Base-by-base conservation (phyloP, 2,113 vertebrate genomes). In the Dermatemys mawii region DNA sequence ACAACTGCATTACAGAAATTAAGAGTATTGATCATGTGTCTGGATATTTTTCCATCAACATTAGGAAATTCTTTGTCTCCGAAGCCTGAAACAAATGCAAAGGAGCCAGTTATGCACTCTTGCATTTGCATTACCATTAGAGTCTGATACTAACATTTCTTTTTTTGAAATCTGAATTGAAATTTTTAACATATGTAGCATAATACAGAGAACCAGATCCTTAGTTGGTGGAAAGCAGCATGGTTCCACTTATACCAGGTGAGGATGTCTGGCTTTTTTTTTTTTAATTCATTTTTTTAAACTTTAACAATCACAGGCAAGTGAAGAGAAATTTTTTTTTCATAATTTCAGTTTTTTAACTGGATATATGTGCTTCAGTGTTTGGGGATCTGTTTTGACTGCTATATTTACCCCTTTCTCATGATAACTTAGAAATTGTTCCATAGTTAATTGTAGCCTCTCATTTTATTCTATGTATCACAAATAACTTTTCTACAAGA, bases 41-140 rank as follows among this genome's bases (percentile, higher is more conserved):
- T 48, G 29, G 41, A 22, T 76, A 19, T 86, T 79, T 90, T 94
- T 91, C 57, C 13, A 17, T 55, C 76, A 49, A 22, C 78, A 54
- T 26, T 54, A 63, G 75, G 22, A 95, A 93, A 80, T 87, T 5
- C 81, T 82, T 90, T 83, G 14, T 91, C 92, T 44, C 91, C n/a
- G 38, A 55, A 89, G 79, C 50, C 83, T 90, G 89, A 78, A 91
- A 92, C 86, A 90, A 93, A 88, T 89, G 22, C 2, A n/a, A 81
- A 48, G 14, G 13, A 81, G n/a, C 41, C 29, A 54, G 80, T 29
- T 57, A 14, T 27, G 35, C 8, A 1, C 26, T 53, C 14, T 24
- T 38, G 38, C 38, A 54, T 54, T 55, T 54, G n/a, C 38, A 51
- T 48, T 7, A n/a, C 7, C 16, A 21, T 2, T 67, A n/a, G 14